Conservation (phyloP, 2,888 invertebrate genomes). For the Zele albiditarsus region DNA sequence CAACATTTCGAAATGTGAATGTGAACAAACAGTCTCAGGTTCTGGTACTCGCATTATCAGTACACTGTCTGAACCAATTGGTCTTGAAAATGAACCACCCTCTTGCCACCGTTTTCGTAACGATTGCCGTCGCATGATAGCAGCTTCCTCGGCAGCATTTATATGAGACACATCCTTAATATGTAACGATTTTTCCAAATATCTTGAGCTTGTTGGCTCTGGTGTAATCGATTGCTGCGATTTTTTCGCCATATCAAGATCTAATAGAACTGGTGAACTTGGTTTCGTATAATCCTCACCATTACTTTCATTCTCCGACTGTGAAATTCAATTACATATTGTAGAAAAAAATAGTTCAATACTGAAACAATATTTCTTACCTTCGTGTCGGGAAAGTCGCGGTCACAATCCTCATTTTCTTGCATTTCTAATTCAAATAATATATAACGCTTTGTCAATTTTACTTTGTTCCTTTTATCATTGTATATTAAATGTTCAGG, state of each 20-base stretch:
- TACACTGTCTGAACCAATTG: conserved; percentile 60
- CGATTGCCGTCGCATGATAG: conserved; percentile 55
- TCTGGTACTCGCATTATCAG: conserved; percentile 69
- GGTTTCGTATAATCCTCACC: conserved; percentile 58
- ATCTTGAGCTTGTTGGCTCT: conserved; percentile 44
- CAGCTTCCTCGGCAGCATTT: conserved; percentile 39
- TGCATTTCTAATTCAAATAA: conserved; percentile 55
- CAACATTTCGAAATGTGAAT: conserved; percentile 65
- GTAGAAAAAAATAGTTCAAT: neutral
- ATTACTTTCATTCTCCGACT: conserved; percentile 67
- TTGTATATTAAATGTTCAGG: neutral
- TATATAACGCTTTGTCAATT: neutral
- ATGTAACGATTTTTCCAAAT: conserved; percentile 49
- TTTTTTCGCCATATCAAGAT: conserved; percentile 68
- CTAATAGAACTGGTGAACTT: conserved; percentile 67
- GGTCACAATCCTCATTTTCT: conserved; percentile 57
- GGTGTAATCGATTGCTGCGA: conserved; percentile 55
- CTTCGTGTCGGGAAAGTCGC: conserved; percentile 61
- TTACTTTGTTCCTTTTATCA: neutral
- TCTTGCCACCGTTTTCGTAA: conserved; percentile 65
- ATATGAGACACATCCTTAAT: conserved; percentile 34
- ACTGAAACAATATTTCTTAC: conserved; percentile 50
- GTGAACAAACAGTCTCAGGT: conserved; percentile 65
- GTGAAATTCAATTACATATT: conserved; percentile 39
- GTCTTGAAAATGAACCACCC: conserved; percentile 36